A percentile compares a stretch with the other conserved stretches of the same genome.
phyloP scores from a whole-genome alignment of 2,797 vertebrate genomes.

The Poecilia gillii region DNA sequence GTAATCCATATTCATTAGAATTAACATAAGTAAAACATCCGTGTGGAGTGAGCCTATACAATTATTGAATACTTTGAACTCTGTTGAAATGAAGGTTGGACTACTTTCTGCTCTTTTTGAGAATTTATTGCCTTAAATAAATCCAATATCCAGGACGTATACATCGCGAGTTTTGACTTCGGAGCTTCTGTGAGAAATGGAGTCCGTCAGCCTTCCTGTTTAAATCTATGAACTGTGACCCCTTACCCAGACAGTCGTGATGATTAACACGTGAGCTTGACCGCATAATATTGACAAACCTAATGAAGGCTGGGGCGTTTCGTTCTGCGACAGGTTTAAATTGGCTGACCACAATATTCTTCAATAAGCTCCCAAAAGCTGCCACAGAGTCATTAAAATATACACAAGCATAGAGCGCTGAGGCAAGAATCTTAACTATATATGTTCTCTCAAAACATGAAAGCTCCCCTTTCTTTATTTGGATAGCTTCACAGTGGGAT shows the following conservation, averaged over 20 bases:
- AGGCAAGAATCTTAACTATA: slow-evolving; percentile 58
- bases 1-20: not conserved
- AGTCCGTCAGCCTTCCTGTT: slow-evolving; percentile 32
- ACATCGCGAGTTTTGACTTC: slow-evolving; percentile 32
- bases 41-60: not conserved
- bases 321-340: slow-evolving; percentile 57
- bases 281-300: slow-evolving; percentile 63
- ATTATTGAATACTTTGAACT: not conserved
- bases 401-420: slow-evolving; percentile 47
- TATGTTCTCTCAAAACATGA: slow-evolving; percentile 75
- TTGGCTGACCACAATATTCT: slow-evolving; percentile 58
- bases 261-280: slow-evolving; percentile 59
- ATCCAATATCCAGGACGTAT: not conserved
- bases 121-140: slow-evolving; percentile 14
- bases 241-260: slow-evolving; percentile 23
- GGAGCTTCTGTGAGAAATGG: slow-evolving; percentile 35
- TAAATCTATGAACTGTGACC: slow-evolving; percentile 34
- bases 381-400: slow-evolving; percentile 59
- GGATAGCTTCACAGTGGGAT: slow-evolving; percentile 68
- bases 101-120: not conserved
- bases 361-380: slow-evolving; percentile 53
- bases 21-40: not conserved
- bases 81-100: not conserved
- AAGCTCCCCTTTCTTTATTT: slow-evolving; percentile 73
- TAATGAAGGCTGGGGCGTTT: slow-evolving; percentile 61